Evolutionary conservation across 2,888 invertebrate species (phyloP).

Genomic region (Eristalis pertinax): DNA sequence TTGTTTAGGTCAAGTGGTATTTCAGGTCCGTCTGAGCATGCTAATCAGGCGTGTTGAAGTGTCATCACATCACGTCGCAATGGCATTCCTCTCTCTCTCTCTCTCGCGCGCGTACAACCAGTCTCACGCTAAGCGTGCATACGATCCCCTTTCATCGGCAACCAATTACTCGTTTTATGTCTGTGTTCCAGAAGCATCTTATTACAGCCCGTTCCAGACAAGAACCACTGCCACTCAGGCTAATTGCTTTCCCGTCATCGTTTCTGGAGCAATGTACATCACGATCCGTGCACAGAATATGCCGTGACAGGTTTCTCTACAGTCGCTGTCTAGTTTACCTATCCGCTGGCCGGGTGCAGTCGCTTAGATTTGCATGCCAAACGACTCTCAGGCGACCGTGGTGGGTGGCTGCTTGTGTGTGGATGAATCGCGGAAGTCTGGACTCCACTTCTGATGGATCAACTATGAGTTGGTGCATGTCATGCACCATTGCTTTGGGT

Average conservation of each 20-base stretch:
- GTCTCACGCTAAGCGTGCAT: neutral
- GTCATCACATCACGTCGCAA: neutral
- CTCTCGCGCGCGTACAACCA: neutral
- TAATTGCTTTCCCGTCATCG: slow-evolving; percentile 18
- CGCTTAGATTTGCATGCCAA: slow-evolving; percentile 16
- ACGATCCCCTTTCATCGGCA: neutral
- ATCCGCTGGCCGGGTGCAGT: slow-evolving; percentile 7
- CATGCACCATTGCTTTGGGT: slow-evolving; percentile 8
- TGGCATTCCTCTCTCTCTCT: neutral
- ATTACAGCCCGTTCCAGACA: neutral
- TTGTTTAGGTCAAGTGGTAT: neutral
- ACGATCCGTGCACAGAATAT: slow-evolving; percentile 5
- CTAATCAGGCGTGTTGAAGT: neutral
- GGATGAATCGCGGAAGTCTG: slow-evolving; percentile 20
- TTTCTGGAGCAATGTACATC: slow-evolving; percentile 27
- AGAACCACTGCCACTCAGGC: slow-evolving; percentile 23
- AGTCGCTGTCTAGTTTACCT: neutral
- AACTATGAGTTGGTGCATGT: neutral
- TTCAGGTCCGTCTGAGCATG: neutral
- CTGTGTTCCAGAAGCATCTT: neutral
- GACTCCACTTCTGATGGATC: neutral
- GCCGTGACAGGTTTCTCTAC: slow-evolving; percentile 6
- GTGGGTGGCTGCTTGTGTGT: neutral
- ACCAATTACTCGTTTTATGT: neutral
- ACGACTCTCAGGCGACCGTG: neutral